Conservation (phyloP, 2,797 vertebrate genomes). For the Gephyroberyx darwinii region DNA sequence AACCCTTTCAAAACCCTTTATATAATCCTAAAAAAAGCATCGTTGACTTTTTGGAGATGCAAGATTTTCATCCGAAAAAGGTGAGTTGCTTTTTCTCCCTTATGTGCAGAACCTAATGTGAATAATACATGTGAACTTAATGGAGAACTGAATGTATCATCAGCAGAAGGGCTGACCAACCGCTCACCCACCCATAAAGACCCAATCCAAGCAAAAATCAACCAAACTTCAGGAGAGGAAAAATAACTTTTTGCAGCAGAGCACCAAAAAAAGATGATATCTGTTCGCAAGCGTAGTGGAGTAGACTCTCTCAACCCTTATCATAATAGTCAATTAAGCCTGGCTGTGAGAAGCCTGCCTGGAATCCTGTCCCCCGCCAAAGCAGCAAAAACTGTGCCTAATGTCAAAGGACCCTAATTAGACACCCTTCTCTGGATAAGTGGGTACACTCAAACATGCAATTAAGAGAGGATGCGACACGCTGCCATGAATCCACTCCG, state of each 20-base stretch:
- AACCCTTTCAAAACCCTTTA: too few relatives aligned
- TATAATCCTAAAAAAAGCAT: too few relatives aligned
- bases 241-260: conserved; percentile 17
- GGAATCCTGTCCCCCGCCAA: conserved; percentile 57
- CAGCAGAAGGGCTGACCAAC: conserved; percentile 22
- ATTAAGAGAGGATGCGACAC: conserved; percentile 73
- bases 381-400: conserved; percentile 60
- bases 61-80: neutral
- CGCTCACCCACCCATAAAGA: conserved; percentile 30
- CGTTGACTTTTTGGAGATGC: neutral
- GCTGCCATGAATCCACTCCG: conserved; percentile 56
- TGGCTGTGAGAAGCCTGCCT: conserved; percentile 57
- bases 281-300: conserved; percentile 33
- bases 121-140: too few relatives aligned
- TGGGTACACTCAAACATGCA: conserved; percentile 78
- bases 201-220: conserved; percentile 31
- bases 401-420: conserved; percentile 79
- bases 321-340: conserved; percentile 78
- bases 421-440: conserved; percentile 73
- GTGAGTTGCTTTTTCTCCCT: neutral
- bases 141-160: conserved; percentile 5
- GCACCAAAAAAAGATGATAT: conserved; percentile 34
- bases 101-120: neutral
- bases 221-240: conserved; percentile 33
- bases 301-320: conserved; percentile 48